Conservation (phyloP, 2,888 invertebrate species). For the Eristalis tenax region DNA sequence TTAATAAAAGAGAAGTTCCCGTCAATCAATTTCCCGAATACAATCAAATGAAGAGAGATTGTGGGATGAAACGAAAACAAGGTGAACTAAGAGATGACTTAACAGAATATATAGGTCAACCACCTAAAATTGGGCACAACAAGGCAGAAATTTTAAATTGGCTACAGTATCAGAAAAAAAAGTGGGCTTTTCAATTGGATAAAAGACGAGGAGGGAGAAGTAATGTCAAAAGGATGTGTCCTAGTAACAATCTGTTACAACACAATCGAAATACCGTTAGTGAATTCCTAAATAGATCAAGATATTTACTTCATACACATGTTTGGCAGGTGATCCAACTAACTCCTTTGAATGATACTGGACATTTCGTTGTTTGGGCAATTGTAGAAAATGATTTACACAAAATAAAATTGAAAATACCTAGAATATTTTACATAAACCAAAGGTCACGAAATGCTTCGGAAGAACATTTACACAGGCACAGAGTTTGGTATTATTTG, state of each 20-base stretch:
- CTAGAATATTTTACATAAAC: constrained; percentile 97
- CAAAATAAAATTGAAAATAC: constrained; percentile 89
- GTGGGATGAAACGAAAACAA: constrained; percentile 72
- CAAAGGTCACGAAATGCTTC: constrained; percentile 85
- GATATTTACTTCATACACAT: constrained; percentile 89
- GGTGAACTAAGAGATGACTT: constrained; percentile 82
- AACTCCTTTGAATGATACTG: constrained; percentile 89
- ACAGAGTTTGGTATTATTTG: constrained; percentile 90
- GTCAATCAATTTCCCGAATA: constrained; percentile 84
- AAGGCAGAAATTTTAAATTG: constrained; percentile 88
- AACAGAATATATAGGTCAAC: constrained; percentile 92
- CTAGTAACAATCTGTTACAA: not conserved
- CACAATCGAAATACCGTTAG: constrained; percentile 83
- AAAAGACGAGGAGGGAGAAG: constrained; percentile 79
- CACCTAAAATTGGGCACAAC: constrained; percentile 90
- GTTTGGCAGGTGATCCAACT: constrained; percentile 96
- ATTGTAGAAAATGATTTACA: constrained; percentile 92
- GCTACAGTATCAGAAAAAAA: constrained; percentile 92
- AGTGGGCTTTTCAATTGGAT: constrained; percentile 93
- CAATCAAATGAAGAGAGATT: constrained; percentile 78
- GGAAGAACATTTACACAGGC: constrained; percentile 85
- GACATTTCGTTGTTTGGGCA: constrained; percentile 94
- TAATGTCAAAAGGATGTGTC: constrained; percentile 4
- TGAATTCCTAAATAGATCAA: constrained; percentile 91
- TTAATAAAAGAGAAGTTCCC: not conserved